Base-by-base conservation (phyloP, 2,113 vertebrate species). In the Ornithorhynchus anatinus region DNA sequence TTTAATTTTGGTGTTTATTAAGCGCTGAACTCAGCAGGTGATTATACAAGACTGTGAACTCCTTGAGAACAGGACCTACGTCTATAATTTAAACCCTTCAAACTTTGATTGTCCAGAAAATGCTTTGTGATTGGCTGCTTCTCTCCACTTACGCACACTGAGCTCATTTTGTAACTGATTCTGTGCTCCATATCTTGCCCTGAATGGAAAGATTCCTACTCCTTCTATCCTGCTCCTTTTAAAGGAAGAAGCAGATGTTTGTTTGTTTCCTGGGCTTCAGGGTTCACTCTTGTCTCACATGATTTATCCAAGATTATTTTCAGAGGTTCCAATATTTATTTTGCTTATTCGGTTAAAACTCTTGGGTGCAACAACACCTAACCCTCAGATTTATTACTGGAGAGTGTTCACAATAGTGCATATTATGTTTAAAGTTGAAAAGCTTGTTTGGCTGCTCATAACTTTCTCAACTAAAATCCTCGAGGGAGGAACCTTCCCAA, bases 381-480 rank as follows among this genome's bases (percentile, higher is more conserved):
- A 69, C 44, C 19, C 56, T 56, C 67, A 63, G 65, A 32, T 3
- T 13, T 4, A 27, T 62, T 72, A 71, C 73, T 83, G 80, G 75
- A 62, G 79, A 51, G 70, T 56, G 57, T 72, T 88, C 79, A 57
- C 58, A 57, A 11, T 52, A 53, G 44, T 16, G 54, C 39, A 68
- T 7, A 56, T 59, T 69, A n/a, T 42, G 35, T 56, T 43, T 69
- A 60, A 67, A 62, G 27, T 50, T 31, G 32, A 77, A 69, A 29
- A 66, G 63, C 13, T 62, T 29, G 43, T 43, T 76, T 43, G 23
- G 16, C 53, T 66, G 38, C 14, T 68, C 37, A 56, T 40, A 40
- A 59, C 69, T 62, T 73, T 74, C 69, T 61, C 44, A 32, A 43
- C 60, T 15, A 39, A 66, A 58, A 51, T 72, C 44, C 37, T 37